Base-by-base conservation (phyloP, 2,113 vertebrate species). In the Hipposideros armiger region DNA sequence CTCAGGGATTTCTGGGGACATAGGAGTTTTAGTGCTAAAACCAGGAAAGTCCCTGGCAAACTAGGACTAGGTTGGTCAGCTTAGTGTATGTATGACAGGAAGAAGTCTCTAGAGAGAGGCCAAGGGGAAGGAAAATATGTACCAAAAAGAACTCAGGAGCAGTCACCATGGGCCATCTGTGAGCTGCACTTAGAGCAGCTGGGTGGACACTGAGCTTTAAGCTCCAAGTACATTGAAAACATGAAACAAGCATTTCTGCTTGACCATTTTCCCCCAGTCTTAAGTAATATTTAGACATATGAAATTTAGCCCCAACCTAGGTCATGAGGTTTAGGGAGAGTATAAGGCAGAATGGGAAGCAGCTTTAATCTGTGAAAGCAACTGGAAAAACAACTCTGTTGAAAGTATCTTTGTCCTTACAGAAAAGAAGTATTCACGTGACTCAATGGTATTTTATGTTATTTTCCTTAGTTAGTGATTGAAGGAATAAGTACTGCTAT, bases 331-430 rank as follows among this genome's bases (percentile, higher is more conserved):
- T 84, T 91, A 84, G 36, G 60, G 56, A 42, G 6, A 83, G 8
- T 76, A 19, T 52, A 73, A 69, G 26, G 24, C 5, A 67, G 24
- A 56, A 11, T 87, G 3, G 24, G 20, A 86, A 95, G 14, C 26
- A 50, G 26, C 26, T 92, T 96, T 94, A 92, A 94, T 94, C 58
- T 92, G 66, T 72, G 52, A 95, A 94, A 95, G 24, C 45, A 97
- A 96, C 32, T 54, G 32, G 45, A 77, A 95, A 95, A 94, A 77
- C 54, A 95, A 52, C 17, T 58, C 32, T 50, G 45, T 85, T 93
- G 52, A 94, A 95, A 82, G 36, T 90, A 62, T 70, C 50, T 36
- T 87, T 66, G 30, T 80, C 28, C 19, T 1, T 66, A 94, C 36
- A 95, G 62, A 56, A 95, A 93, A 91, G 30, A 94, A 77, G 64